Conservation (phyloP, 30 jellyfish, hydroid and myxozoan genomes). For the Rhopilema esculentum region DNA sequence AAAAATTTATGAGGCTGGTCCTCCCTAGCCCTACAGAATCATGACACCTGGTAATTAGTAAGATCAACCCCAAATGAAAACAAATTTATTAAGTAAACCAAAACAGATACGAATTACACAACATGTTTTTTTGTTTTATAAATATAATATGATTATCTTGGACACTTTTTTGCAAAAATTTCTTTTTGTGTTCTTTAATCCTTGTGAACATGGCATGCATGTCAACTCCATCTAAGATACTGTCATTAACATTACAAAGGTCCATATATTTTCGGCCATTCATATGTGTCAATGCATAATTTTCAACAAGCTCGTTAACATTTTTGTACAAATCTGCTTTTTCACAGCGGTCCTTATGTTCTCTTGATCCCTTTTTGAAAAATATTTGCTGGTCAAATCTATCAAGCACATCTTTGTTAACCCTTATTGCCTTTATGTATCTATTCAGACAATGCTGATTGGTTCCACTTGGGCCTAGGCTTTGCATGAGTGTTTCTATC, state of each 20-base stretch:
- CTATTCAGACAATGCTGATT: neutral
- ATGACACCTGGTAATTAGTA: neutral
- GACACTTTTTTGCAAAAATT: neutral
- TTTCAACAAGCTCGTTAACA: constrained; percentile 5
- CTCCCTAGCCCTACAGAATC: neutral
- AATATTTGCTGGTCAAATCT: neutral
- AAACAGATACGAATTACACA: neutral
- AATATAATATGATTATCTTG: neutral
- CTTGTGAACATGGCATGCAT: neutral
- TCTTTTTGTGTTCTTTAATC: neutral
- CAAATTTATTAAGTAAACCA: neutral
- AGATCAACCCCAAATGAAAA: neutral
- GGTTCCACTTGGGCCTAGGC: constrained; percentile 1
- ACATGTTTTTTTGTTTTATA: neutral
- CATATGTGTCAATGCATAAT: neutral
- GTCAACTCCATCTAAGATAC: constrained; percentile 1
- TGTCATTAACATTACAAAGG: neutral
- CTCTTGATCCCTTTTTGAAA: neutral
- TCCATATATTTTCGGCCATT: neutral
- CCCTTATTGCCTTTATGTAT: constrained; percentile 3
- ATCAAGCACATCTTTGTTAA: neutral
- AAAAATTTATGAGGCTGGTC: neutral
- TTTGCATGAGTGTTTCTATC: neutral
- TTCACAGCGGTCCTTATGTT: neutral
- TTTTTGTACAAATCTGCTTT: neutral